Percentiles rank a stretch among this genome's conserved stretches.
phyloP scores from a whole-genome alignment of 2,113 vertebrate species.

The Prolemur simus region DNA sequence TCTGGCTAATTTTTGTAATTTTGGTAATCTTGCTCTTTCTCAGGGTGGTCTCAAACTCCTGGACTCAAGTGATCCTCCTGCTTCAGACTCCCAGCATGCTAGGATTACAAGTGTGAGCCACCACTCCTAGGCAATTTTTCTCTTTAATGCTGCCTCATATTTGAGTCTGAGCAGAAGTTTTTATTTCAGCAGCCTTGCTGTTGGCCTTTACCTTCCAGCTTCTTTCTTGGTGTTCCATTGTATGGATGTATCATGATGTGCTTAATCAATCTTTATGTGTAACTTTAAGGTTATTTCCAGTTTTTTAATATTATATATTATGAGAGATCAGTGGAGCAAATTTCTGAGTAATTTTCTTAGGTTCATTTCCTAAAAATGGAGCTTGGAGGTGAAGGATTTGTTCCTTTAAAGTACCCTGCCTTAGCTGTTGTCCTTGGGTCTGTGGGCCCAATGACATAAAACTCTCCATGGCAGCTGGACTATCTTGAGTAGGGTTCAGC shows the following conservation, averaged over 20 bases:
- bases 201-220: not conserved
- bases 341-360: not conserved
- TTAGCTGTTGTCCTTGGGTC: not conserved
- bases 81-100: no score
- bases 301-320: not conserved
- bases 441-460: not conserved
- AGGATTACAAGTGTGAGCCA: no score
- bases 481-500: not conserved
- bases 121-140: not conserved
- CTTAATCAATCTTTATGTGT: not conserved
- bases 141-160: not conserved
- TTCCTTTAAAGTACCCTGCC: not conserved
- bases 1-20: no score
- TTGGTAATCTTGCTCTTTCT: no score
- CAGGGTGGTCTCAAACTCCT: no score
- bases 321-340: not conserved
- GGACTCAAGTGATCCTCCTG: no score
- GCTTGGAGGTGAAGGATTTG: not conserved
- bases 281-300: not conserved
- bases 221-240: not conserved
- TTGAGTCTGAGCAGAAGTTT: not conserved
- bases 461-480: not conserved
- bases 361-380: not conserved
- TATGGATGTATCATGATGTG: not conserved
- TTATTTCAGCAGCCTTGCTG: not conserved